phyloP scores from a whole-genome alignment of 2,113 vertebrate genomes.

The Talpa occidentalis region DNA sequence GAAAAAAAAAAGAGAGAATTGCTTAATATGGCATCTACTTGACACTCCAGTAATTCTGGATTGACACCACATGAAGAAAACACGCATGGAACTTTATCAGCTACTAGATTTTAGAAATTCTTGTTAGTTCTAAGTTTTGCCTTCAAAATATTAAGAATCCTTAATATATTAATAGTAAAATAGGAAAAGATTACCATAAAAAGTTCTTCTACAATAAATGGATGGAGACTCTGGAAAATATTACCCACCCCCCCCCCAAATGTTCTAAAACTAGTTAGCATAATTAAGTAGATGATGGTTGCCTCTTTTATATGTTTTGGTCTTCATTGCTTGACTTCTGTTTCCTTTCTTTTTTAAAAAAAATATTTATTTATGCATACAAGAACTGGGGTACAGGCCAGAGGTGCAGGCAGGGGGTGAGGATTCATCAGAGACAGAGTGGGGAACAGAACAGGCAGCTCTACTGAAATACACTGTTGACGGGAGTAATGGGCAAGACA shows the following conservation, averaged over 20 bases:
- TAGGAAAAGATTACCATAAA: not conserved
- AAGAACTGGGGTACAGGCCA: no score
- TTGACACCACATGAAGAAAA: not conserved
- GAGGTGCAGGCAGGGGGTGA: no score
- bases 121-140: not conserved
- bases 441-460: no score
- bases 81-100: not conserved
- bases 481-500: no score
- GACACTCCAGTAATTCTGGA: not conserved
- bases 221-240: not conserved
- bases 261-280: not conserved
- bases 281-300: not conserved
- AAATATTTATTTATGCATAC: no score
- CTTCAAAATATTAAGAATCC: not conserved
- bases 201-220: not conserved
- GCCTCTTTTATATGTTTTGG: not conserved
- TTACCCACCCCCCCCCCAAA: not conserved
- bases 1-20: not conserved
- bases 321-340: constrained; percentile 1
- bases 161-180: not conserved
- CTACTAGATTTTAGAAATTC: constrained; percentile 8
- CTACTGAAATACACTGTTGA: no score
- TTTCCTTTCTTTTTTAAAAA: no score
- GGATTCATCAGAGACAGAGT: no score
- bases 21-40: not conserved